Evolutionary conservation across 2,888 invertebrate species (phyloP).

Genomic region (Hyposoter didymator): DNA sequence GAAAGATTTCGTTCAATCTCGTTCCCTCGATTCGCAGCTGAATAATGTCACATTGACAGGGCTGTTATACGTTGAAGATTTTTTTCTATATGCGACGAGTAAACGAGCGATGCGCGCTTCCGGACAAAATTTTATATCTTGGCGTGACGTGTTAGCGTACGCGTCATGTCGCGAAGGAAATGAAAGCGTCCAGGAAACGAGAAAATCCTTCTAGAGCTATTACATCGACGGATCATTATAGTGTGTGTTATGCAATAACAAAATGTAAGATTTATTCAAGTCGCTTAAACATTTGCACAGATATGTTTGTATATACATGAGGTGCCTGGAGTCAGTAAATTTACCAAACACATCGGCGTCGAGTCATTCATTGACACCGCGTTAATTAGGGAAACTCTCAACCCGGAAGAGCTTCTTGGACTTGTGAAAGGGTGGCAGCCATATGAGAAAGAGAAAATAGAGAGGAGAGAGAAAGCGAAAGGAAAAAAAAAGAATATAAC

Average conservation of each 20-base stretch:
- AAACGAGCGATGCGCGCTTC: constrained; percentile 22
- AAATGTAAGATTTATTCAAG: constrained; percentile 26
- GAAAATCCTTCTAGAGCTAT: constrained; percentile 54
- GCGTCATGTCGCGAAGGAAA: constrained; percentile 39
- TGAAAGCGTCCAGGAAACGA: constrained; percentile 58
- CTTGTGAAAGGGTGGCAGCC: constrained; percentile 65
- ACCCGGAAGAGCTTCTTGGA: constrained; percentile 71
- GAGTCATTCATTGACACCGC: constrained; percentile 45
- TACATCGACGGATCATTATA: constrained; percentile 20
- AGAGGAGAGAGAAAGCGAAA: constrained; percentile 28
- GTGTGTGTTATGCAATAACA: constrained; percentile 47
- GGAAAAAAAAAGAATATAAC: constrained; percentile 29
- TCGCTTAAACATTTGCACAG: background rate
- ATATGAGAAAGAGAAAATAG: constrained; percentile 69
- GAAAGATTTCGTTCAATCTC: constrained; percentile 1
- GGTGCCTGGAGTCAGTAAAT: constrained; percentile 53
- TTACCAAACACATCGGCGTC: constrained; percentile 60
- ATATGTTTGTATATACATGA: background rate
- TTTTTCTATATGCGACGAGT: background rate
- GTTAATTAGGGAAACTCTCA: constrained; percentile 68
- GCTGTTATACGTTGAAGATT: background rate
- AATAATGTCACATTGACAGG: background rate
- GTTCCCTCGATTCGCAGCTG: background rate
- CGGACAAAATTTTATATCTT: constrained; percentile 28
- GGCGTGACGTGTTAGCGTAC: constrained; percentile 28